A percentile compares a stretch with the other conserved stretches of the same genome.
Evolutionary conservation across 2,113 vertebrate genomes (phyloP).

Genomic region (Misgurnus mizolepis): DNA sequence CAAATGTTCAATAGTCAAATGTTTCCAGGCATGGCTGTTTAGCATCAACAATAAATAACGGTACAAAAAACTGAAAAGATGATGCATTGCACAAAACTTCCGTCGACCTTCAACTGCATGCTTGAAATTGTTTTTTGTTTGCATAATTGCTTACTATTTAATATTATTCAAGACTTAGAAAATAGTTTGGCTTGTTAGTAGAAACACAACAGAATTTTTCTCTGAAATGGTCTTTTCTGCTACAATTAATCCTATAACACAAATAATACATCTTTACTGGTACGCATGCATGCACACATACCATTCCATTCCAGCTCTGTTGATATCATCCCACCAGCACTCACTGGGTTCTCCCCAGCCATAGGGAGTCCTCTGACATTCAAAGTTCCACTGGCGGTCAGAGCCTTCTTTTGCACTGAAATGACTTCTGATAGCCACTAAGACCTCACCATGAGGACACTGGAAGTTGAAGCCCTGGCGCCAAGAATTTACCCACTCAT

Average conservation of each 20-base stretch:
- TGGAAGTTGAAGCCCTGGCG: conserved; percentile 96
- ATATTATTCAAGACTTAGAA: too few relatives aligned
- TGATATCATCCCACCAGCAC: conserved; percentile 99
- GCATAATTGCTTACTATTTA: too few relatives aligned
- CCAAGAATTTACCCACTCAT: conserved; percentile 87
- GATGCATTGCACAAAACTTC: neutral
- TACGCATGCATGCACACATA: conserved; percentile 67
- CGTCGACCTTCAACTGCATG: neutral
- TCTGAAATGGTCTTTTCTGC: too few relatives aligned
- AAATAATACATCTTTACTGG: neutral
- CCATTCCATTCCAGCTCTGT: conserved; percentile 90
- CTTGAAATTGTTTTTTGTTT: neutral
- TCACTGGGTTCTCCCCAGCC: conserved; percentile 87
- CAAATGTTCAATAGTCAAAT: neutral
- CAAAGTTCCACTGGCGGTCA: conserved; percentile 92
- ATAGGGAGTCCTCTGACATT: conserved; percentile 86
- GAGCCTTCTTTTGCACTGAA: conserved; percentile 87
- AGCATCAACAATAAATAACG: neutral
- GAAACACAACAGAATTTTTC: too few relatives aligned
- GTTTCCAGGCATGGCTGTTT: neutral
- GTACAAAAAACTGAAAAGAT: neutral
- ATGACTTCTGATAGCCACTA: conserved; percentile 89
- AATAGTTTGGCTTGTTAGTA: too few relatives aligned
- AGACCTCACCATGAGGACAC: conserved; percentile 88
- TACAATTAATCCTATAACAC: too few relatives aligned